A percentile compares a stretch with the other conserved stretches of the same genome.
phyloP scores from a whole-genome alignment of 2,113 vertebrate species.

The Holacanthus passer region DNA sequence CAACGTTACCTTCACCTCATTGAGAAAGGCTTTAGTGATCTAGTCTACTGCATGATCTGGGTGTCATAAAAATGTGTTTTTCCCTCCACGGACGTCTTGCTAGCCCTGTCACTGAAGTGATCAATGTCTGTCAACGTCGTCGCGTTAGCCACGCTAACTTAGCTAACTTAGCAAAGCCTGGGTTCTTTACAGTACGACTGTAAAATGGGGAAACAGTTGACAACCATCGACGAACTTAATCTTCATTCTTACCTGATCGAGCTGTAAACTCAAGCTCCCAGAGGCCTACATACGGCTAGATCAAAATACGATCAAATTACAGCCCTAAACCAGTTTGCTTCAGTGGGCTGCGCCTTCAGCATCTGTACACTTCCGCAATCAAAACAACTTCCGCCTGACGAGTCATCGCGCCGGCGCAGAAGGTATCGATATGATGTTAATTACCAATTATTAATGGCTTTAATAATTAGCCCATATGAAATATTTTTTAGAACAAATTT shows the following conservation, averaged over 20 bases:
- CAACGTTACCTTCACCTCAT: neutral
- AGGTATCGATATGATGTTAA: neutral
- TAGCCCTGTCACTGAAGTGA: neutral
- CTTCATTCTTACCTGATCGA: slow-evolving; percentile 59
- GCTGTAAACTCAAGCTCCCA: neutral
- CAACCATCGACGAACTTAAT: rapidly evolving
- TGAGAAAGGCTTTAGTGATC: neutral
- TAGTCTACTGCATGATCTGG: neutral
- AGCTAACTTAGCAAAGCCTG: slow-evolving; percentile 42
- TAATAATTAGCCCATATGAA: too few relatives aligned
- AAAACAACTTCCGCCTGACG: slow-evolving; percentile 62
- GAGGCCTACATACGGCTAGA: slow-evolving; percentile 40
- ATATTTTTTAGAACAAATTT: neutral
- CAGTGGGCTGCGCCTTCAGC: slow-evolving; percentile 30
- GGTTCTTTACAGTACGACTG: neutral
- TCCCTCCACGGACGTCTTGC: neutral
- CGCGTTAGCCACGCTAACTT: slow-evolving; percentile 51
- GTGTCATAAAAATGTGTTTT: neutral
- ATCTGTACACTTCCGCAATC: slow-evolving; percentile 74
- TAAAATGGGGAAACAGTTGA: too few relatives aligned
- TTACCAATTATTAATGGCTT: neutral
- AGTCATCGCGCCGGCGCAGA: neutral
- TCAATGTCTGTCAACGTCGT: slow-evolving; percentile 13
- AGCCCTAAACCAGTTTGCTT: neutral
- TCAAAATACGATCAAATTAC: neutral